These are phyloP conservation scores for Drosophila sp. DNA, from an alignment of 1,140 invertebrate genomes.

Conservation along the genomic window DNA sequence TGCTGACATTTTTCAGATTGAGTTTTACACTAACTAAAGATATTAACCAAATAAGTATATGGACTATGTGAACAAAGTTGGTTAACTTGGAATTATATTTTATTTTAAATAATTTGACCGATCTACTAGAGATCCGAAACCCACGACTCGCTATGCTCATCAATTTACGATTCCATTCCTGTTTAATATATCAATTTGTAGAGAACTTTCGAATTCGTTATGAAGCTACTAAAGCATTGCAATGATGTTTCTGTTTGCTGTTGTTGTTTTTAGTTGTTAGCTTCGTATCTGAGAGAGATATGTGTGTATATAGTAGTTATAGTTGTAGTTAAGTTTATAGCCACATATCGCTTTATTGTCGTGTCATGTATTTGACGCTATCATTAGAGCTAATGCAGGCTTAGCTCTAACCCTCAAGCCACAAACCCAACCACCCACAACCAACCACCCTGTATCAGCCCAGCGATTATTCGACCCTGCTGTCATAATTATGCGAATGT, in stretches of 20 bases:
- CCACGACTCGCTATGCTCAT: no score
- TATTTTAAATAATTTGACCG: no score
- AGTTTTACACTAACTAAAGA: slow-evolving; percentile 20
- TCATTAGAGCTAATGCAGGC: slow-evolving; percentile 50
- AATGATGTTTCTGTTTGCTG: slow-evolving; percentile 12
- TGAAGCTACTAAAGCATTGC: no score
- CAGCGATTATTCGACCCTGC: slow-evolving; percentile 2
- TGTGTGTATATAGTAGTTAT: slow-evolving; percentile 16
- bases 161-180: no score
- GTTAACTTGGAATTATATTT: not conserved
- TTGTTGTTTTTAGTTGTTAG: slow-evolving; percentile 13
- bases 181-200: no score
- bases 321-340: slow-evolving; percentile 20
- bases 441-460: slow-evolving; percentile 3
- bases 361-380: slow-evolving; percentile 55
- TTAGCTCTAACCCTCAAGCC: slow-evolving; percentile 1
- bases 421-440: not conserved
- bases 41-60: not conserved
- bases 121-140: no score
- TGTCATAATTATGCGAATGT: slow-evolving; percentile 55
- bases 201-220: no score
- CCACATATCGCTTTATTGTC: slow-evolving; percentile 39
- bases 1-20: slow-evolving; percentile 69
- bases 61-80: not conserved
- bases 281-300: slow-evolving; percentile 34